Conservation (phyloP, 2,113 vertebrate species). For the Phainopepla nitens region DNA sequence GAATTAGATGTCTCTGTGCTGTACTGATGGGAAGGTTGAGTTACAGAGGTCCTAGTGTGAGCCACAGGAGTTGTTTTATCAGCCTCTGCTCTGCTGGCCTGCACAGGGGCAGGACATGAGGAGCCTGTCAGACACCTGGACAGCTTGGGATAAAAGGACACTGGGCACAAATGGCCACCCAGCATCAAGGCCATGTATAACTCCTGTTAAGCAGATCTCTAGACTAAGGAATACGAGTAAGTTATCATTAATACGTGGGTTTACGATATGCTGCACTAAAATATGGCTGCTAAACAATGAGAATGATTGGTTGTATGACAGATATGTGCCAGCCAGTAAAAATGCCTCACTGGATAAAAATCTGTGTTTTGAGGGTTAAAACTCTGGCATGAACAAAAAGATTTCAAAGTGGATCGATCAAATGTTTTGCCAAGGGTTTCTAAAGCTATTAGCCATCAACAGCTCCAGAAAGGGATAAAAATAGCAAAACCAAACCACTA, state of each 20-base stretch:
- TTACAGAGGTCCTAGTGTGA: background rate
- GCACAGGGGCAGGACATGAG: background rate
- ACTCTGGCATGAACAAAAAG: slow-evolving; percentile 33
- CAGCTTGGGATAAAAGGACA: background rate
- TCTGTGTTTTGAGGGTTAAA: slow-evolving; percentile 49
- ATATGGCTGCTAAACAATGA: slow-evolving; percentile 43
- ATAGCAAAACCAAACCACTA: slow-evolving; percentile 55
- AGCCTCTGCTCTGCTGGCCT: background rate
- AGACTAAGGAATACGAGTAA: slow-evolving; percentile 35
- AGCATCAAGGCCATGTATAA: background rate
- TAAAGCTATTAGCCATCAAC: slow-evolving; percentile 58
- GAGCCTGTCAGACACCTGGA: background rate
- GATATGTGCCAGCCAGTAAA: slow-evolving; percentile 44
- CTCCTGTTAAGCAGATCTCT: slow-evolving; percentile 7
- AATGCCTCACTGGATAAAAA: slow-evolving; percentile 38
- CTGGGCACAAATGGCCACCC: background rate
- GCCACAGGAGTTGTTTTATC: background rate
- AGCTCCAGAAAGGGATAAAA: slow-evolving; percentile 57
- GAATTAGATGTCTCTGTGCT: slow-evolving; percentile 32
- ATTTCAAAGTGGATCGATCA: slow-evolving; percentile 39
- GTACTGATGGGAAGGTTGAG: background rate
- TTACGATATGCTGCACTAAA: slow-evolving; percentile 51
- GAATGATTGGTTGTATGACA: background rate
- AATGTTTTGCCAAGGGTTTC: slow-evolving; percentile 65
- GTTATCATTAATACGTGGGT: slow-evolving; percentile 28